Percentiles rank a stretch among this genome's conserved stretches.
Evolutionary conservation across 2,888 invertebrate genomes (phyloP).

Genomic region (Ormyrus rosae): DNA sequence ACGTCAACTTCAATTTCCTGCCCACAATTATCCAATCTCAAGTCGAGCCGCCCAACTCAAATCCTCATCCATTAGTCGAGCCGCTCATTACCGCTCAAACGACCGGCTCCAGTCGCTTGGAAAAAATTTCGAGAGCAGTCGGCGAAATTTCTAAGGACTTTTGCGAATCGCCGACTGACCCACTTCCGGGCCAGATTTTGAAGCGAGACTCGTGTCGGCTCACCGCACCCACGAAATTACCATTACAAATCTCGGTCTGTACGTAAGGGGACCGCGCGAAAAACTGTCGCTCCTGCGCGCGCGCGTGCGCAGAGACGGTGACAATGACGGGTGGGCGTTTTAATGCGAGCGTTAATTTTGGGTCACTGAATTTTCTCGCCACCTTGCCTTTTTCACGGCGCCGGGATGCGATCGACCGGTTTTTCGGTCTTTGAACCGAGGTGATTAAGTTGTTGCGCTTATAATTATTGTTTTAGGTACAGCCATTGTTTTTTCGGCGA

Average conservation of each 20-base stretch:
- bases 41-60: too few relatives aligned
- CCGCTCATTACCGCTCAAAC: too few relatives aligned
- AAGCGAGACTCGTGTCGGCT: not conserved
- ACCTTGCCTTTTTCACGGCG: not conserved
- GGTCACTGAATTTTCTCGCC: constrained; percentile 65
- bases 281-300: not conserved
- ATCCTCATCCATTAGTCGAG: too few relatives aligned
- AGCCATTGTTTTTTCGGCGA: not conserved
- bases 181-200: too few relatives aligned
- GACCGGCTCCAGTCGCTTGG: too few relatives aligned
- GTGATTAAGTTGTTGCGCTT: not conserved
- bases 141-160: too few relatives aligned
- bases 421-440: constrained; percentile 2
- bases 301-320: not conserved
- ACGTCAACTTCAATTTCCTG: too few relatives aligned
- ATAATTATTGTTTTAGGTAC: not conserved
- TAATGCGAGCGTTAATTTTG: constrained; percentile 61
- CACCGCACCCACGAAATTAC: constrained; percentile 65
- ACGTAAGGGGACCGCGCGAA: not conserved
- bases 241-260: constrained; percentile 61
- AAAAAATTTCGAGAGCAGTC: too few relatives aligned
- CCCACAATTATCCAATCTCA: too few relatives aligned
- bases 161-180: too few relatives aligned
- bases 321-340: constrained; percentile 33
- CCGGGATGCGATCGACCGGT: not conserved